A percentile compares a stretch with the other conserved stretches of the same genome.
Evolutionary conservation across 1,140 invertebrate species (phyloP).

Genomic region (Vollenhovia emeryi): DNA sequence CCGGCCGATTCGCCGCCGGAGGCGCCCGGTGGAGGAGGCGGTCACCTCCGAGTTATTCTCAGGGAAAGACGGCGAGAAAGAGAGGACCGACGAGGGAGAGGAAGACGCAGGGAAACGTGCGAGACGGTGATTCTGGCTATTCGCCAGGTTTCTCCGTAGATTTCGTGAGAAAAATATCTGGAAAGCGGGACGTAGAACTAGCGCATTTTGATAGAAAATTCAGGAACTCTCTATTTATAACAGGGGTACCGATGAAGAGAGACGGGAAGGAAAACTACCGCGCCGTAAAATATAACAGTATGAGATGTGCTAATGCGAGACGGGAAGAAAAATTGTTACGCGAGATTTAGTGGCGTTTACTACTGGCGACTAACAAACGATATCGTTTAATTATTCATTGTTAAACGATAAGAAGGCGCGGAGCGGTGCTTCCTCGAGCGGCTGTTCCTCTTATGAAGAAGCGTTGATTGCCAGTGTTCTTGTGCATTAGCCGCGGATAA

Average conservation of each 20-base stretch:
- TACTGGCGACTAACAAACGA: neutral
- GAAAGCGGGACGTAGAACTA: neutral
- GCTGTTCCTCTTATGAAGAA: neutral
- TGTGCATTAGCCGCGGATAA: neutral
- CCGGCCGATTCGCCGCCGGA: constrained; percentile 68
- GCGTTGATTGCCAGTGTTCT: constrained; percentile 7
- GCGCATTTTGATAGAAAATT: neutral
- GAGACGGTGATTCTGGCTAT: constrained; percentile 66
- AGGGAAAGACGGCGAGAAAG: constrained; percentile 68
- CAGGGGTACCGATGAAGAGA: constrained; percentile 31
- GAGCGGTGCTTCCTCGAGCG: neutral
- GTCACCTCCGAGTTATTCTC: constrained; percentile 85
- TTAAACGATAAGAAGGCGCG: neutral
- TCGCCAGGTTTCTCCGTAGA: constrained; percentile 68
- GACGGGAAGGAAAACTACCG: neutral
- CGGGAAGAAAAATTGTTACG: neutral
- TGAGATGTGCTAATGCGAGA: neutral
- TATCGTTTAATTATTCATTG: neutral
- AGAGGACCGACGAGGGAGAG: constrained; percentile 32
- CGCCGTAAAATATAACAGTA: neutral
- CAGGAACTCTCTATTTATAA: neutral
- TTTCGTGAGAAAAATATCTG: constrained; percentile 59
- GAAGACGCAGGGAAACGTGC: constrained; percentile 29
- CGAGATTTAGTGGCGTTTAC: constrained; percentile 20
- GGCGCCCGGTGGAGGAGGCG: constrained; percentile 73